Percentiles rank a stretch among this genome's conserved stretches.
These are phyloP conservation scores for Philereme transversata DNA, from an alignment of 2,888 invertebrate genomes.

Conservation along the genomic window DNA sequence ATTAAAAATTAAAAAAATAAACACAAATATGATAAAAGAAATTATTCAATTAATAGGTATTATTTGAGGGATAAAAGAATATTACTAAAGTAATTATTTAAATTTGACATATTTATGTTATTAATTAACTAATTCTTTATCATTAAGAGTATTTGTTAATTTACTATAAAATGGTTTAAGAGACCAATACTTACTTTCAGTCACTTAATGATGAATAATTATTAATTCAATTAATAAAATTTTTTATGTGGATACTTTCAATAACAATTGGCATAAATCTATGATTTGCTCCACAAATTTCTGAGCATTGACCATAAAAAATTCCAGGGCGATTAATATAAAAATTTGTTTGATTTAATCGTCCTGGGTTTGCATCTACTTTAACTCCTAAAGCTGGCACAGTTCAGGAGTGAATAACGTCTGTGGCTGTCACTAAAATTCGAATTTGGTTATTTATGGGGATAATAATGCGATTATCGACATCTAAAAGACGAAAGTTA, in stretches of 20 bases:
- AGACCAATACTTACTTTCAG: constrained; percentile 88
- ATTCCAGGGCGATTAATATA: constrained; percentile 85
- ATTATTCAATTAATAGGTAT: constrained; percentile 84
- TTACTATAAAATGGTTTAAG: constrained; percentile 88
- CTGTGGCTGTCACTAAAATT: constrained; percentile 84
- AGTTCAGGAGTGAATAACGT: constrained; percentile 88
- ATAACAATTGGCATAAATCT: constrained; percentile 91
- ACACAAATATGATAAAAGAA: constrained; percentile 66
- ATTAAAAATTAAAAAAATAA: constrained; percentile 77
- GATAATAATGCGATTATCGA: constrained; percentile 85
- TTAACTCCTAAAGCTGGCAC: constrained; percentile 85
- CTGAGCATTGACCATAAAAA: constrained; percentile 90
- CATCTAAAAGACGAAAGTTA: constrained; percentile 85
- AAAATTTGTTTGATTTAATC: constrained; percentile 86
- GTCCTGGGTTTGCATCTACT: constrained; percentile 86
- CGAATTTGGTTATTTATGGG: constrained; percentile 86
- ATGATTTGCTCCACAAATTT: constrained; percentile 92
- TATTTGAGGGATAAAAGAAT: constrained; percentile 89
- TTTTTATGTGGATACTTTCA: constrained; percentile 82
- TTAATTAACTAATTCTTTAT: constrained; percentile 83
- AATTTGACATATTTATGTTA: constrained; percentile 86
- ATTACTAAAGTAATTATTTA: constrained; percentile 84
- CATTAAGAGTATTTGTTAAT: constrained; percentile 86
- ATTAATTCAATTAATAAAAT: constrained; percentile 85
- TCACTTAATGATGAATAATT: constrained; percentile 84